A percentile compares a stretch with the other conserved stretches of the same genome.
phyloP scores from a whole-genome alignment of 2,113 vertebrate species.

The Dromaius novaehollandiae region DNA sequence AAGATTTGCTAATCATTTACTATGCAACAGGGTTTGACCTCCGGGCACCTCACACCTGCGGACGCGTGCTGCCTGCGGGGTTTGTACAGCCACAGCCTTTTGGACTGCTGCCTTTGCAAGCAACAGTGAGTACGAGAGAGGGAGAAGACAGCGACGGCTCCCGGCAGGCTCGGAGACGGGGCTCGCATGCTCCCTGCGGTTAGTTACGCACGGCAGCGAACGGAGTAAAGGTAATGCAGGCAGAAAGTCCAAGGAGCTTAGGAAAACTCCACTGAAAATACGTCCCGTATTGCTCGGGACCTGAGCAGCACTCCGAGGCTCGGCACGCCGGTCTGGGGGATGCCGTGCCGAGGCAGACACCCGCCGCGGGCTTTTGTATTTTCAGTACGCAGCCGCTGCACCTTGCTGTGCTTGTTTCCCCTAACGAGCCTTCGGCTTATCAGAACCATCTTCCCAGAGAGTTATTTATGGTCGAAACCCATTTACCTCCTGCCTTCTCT shows the following conservation, averaged over 20 bases:
- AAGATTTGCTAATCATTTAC: neutral
- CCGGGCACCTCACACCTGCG: neutral
- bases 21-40: neutral
- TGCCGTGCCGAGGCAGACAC: neutral
- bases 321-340: neutral
- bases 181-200: fast-evolving
- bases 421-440: neutral
- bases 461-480: neutral
- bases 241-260: fast-evolving
- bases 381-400: fast-evolving
- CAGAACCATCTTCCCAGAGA: neutral
- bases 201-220: neutral
- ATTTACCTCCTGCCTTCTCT: conserved; percentile 4
- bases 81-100: fast-evolving
- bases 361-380: neutral
- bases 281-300: fast-evolving
- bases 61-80: fast-evolving
- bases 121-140: fast-evolving
- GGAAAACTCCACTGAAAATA: neutral
- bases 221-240: fast-evolving
- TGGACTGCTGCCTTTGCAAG: neutral
- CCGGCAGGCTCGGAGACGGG: fast-evolving
- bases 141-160: fast-evolving
- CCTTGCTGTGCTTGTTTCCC: neutral
- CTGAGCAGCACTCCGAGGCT: fast-evolving